These are phyloP conservation scores for Nowickia ferox DNA, from an alignment of 2,888 invertebrate genomes.

Conservation along the genomic window DNA sequence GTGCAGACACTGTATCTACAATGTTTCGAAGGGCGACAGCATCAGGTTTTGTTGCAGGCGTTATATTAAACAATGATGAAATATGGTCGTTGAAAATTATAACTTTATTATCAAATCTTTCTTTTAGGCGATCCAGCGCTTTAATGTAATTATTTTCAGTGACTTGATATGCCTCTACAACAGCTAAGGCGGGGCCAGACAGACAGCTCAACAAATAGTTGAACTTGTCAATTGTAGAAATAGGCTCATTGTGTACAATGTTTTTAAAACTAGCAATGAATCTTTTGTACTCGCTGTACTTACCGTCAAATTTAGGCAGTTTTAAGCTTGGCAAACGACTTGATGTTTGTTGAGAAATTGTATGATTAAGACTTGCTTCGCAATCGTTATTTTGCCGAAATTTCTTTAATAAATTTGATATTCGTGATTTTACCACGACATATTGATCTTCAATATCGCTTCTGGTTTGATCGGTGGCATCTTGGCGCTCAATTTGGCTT, in stretches of 20 bases:
- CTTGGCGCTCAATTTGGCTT: slow-evolving; percentile 38
- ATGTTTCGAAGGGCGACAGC: not conserved
- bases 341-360: slow-evolving; percentile 7
- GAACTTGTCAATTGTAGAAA: slow-evolving; percentile 15
- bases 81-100: not conserved
- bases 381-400: not conserved
- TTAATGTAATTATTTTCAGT: slow-evolving; percentile 7
- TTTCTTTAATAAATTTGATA: not conserved
- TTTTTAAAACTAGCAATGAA: not conserved
- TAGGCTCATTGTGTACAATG: slow-evolving; percentile 7
- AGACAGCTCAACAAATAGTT: slow-evolving; percentile 12
- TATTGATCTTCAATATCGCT: not conserved
- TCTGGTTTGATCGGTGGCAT: not conserved
- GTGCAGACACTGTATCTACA: not conserved
- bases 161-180: slow-evolving; percentile 41
- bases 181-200: slow-evolving; percentile 31
- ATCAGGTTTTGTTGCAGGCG: not conserved
- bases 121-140: not conserved
- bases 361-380: not conserved
- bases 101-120: slow-evolving; percentile 1
- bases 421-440: not conserved
- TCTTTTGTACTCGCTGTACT: not conserved
- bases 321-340: slow-evolving; percentile 4
- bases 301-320: slow-evolving; percentile 6
- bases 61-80: not conserved